phyloP scores from a whole-genome alignment of 1,140 invertebrate genomes.

The Heliothis subflexa region DNA sequence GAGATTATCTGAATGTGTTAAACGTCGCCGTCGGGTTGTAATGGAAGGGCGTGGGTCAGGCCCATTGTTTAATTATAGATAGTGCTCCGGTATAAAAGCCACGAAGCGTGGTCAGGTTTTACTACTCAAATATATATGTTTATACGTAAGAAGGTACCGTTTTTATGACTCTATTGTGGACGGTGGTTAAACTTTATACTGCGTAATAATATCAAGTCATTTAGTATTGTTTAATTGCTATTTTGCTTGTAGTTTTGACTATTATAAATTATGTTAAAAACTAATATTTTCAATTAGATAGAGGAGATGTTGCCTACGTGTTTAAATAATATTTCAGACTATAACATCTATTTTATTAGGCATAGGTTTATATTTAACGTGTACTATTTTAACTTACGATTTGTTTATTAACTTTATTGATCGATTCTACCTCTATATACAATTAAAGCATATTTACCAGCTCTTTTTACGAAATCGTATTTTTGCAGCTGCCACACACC shows the following conservation, averaged over 20 bases:
- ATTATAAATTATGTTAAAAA: background rate
- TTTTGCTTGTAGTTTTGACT: constrained; percentile 37
- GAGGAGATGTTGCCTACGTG: too few species aligned
- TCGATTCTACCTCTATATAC: too few species aligned
- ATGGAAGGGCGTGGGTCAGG: constrained; percentile 69
- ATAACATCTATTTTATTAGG: too few species aligned
- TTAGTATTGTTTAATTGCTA: constrained; percentile 42
- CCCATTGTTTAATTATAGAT: constrained; percentile 81
- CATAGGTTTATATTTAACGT: too few species aligned
- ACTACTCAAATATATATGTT: constrained; percentile 51
- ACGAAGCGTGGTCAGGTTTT: constrained; percentile 54
- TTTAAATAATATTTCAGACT: too few species aligned
- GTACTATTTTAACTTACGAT: too few species aligned
- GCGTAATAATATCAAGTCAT: constrained; percentile 45
- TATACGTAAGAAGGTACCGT: constrained; percentile 48
- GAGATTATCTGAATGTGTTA: constrained; percentile 82
- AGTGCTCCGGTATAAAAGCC: constrained; percentile 65
- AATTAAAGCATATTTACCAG: too few species aligned
- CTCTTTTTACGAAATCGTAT: too few species aligned
- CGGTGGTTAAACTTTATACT: constrained; percentile 53
- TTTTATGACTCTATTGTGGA: constrained; percentile 50
- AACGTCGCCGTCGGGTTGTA: constrained; percentile 75
- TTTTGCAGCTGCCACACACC: too few species aligned
- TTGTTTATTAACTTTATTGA: too few species aligned
- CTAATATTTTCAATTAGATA: background rate